Evolutionary conservation across 2,888 invertebrate species (phyloP), one percentile per base, ranked within the genome.

Genomic region (Papilio demoleus): DNA sequence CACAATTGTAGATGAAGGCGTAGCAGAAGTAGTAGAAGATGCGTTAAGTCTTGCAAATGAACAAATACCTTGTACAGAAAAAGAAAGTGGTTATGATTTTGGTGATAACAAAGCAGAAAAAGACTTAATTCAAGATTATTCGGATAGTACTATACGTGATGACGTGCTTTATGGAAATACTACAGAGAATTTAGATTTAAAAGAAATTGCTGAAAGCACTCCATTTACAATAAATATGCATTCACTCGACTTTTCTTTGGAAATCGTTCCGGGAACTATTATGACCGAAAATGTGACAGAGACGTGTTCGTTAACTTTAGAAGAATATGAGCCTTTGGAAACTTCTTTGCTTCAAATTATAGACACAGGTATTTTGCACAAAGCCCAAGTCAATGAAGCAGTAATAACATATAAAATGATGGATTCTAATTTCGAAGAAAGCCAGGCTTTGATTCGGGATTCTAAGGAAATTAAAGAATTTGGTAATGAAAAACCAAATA

Each of bases 331-430:
- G 11, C 61, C 34, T 27, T 24, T 65, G 4, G 60, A 56, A 38
- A 19, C 38, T 5, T 24, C 45, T 22, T 27, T 27, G 47, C 27
- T 38, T 11, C 65, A 70, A 47, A 27, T 24, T 31, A 19, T 66
- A 45, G 58, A 70, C 4, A 56, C 62, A 0, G 12, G 47, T 31
- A 12, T 65, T 9, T 62, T 70, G 4, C 40, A 73, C 72, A 70
- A 67, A 31, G 70, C 67, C 24, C 65, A 71, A 70, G 24, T 70
- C 42, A 72, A 72, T 70, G 69, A 72, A 34, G 71, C 73, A 47
- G 67, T 72, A 63, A 60, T 68, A 53, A 71, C 75, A 63, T 36
- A 67, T 47, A 70, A 77, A n/a, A n/a, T n/a, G 53, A 70, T 74
- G 34, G 75, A 79, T 56, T 71, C 73, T 58, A 22, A 66, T 66